Conservation (phyloP, 2,888 invertebrate species). For the Cyclophora albipunctata region DNA sequence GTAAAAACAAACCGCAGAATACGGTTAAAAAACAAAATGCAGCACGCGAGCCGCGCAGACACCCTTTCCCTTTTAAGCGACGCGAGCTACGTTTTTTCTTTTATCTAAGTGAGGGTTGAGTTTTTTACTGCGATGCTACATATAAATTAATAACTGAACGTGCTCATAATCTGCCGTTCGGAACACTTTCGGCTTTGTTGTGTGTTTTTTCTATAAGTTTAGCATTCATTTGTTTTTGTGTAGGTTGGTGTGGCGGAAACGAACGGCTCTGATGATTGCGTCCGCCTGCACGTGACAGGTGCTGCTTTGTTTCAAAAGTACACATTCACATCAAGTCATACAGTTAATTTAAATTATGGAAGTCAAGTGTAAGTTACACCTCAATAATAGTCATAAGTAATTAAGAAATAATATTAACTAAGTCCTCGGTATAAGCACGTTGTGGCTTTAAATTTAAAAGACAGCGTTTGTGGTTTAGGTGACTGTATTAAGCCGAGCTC, state of each 20-base stretch:
- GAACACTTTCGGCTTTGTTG: constrained; percentile 73
- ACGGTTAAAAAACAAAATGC: constrained; percentile 70
- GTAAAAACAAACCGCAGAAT: constrained; percentile 73
- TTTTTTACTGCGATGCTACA: constrained; percentile 67
- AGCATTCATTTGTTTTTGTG: constrained; percentile 70
- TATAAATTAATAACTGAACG: constrained; percentile 76
- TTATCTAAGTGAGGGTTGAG: constrained; percentile 65
- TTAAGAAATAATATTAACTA: too few species aligned
- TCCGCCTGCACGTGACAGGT: constrained; percentile 55
- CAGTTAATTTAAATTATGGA: not conserved
- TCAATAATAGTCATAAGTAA: too few species aligned
- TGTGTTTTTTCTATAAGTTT: constrained; percentile 49
- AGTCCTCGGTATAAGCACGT: too few species aligned
- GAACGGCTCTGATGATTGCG: constrained; percentile 57
- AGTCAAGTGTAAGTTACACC: too few species aligned
- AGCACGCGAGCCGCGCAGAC: constrained; percentile 68
- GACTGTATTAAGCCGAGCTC: too few species aligned
- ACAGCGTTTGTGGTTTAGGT: too few species aligned
- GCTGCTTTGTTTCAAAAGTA: constrained; percentile 27
- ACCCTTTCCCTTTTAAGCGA: constrained; percentile 74
- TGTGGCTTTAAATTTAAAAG: too few species aligned
- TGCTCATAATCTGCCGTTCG: constrained; percentile 69
- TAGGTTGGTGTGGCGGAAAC: constrained; percentile 48
- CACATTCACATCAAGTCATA: constrained; percentile 6
- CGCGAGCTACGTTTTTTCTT: constrained; percentile 65